Evolutionary conservation across 2,888 invertebrate genomes (phyloP).

Genomic region (Hypena proboscidalis): DNA sequence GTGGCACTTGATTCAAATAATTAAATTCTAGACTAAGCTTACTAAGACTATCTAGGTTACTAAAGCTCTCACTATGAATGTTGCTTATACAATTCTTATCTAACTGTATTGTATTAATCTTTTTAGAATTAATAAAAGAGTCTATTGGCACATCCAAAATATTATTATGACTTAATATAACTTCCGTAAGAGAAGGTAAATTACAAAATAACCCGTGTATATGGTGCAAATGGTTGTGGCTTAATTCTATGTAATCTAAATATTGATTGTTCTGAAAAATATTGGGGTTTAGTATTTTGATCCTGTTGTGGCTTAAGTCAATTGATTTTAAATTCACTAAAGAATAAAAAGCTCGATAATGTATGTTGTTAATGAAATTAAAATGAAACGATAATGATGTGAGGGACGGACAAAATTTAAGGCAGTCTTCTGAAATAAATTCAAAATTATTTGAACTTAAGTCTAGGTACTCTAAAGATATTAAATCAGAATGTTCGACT

Average conservation of each 20-base stretch:
- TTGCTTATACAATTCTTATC: constrained; percentile 94
- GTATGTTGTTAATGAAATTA: constrained; percentile 92
- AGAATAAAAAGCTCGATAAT: constrained; percentile 91
- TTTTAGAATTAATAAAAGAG: constrained; percentile 92
- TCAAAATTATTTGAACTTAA: constrained; percentile 95
- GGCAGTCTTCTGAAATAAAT: constrained; percentile 92
- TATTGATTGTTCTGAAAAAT: constrained; percentile 92
- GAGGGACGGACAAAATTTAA: constrained; percentile 93
- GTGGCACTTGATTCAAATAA: constrained; percentile 92
- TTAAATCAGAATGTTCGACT: constrained; percentile 89
- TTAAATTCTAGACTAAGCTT: constrained; percentile 94
- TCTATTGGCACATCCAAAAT: constrained; percentile 94
- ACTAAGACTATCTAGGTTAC: constrained; percentile 89
- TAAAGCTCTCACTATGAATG: constrained; percentile 92
- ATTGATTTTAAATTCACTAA: constrained; percentile 91
- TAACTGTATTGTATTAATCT: constrained; percentile 91
- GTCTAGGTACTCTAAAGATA: constrained; percentile 92
- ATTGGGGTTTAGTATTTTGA: constrained; percentile 90
- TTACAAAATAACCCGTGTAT: constrained; percentile 93
- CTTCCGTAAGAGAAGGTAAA: constrained; percentile 91
- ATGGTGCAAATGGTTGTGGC: constrained; percentile 95
- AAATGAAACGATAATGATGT: constrained; percentile 93
- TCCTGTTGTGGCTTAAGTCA: constrained; percentile 95
- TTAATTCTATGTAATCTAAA: constrained; percentile 92
- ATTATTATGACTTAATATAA: constrained; percentile 95